phyloP scores from a whole-genome alignment of 1,140 invertebrate genomes.

The Leucophenga varia region DNA sequence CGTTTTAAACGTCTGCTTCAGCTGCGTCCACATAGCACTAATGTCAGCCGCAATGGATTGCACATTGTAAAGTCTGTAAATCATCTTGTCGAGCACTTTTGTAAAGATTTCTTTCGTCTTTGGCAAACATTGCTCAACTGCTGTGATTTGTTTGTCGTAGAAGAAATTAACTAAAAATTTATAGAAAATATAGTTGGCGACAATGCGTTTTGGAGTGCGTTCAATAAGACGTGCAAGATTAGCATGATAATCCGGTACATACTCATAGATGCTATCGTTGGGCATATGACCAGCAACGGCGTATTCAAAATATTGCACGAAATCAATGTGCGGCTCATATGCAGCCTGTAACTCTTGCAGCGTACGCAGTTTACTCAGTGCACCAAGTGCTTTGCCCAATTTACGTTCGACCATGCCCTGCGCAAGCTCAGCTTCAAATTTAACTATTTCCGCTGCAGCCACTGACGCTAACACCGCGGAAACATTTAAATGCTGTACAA shows the following conservation, averaged over 20 bases:
- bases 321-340: conserved; percentile 20
- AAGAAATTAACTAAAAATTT: conserved; percentile 33
- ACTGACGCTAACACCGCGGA: conserved; percentile 10
- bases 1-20: conserved; percentile 27
- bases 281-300: conserved; percentile 18
- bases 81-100: conserved; percentile 34
- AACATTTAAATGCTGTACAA: conserved; percentile 25
- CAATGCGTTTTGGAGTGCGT: conserved; percentile 3
- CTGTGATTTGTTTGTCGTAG: conserved; percentile 18
- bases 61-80: conserved; percentile 25
- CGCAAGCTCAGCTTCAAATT: conserved; percentile 24
- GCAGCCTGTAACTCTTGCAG: conserved; percentile 14
- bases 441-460: conserved; percentile 22
- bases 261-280: conserved; percentile 30
- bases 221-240: conserved; percentile 20
- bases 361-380: conserved; percentile 16
- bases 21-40: conserved; percentile 26
- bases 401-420: conserved; percentile 15
- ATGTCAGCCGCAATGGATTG: conserved; percentile 26
- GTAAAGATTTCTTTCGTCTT: conserved; percentile 25
- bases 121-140: conserved; percentile 24
- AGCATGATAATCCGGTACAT: conserved; percentile 28
- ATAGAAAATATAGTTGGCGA: conserved; percentile 40
- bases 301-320: conserved; percentile 31
- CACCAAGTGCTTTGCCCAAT: conserved; percentile 15